Base-by-base conservation (phyloP, 2,888 invertebrate species). In the Syritta pipiens region DNA sequence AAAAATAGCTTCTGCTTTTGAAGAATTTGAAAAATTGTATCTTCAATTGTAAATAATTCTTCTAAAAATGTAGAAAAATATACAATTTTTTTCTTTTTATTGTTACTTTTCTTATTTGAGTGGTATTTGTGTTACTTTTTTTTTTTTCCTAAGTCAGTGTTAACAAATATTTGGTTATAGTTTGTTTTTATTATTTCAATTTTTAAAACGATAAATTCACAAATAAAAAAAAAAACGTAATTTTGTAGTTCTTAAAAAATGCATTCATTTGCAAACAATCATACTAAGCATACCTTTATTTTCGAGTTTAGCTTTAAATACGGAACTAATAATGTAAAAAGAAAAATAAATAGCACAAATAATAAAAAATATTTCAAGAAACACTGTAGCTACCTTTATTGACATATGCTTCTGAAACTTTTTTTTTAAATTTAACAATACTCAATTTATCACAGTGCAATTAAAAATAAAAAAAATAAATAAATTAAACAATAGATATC, bases 41-140 rank as follows among this genome's bases (percentile, higher is more conserved):
- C 51, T n/a, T n/a, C n/a, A n/a, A n/a, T n/a, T 59, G 32, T 51
- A 46, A 63, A 59, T 68, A 49, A 46, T 63, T 44, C 53, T 37
- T 60, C 32, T 59, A 48, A 48, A 72, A 77, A 72, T 72, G 72
- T 77, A 72, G 65, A 77, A 72, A 77, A 77, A 77, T 77, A 77
- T 77, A 59, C 69, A 77, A 71, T 65, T 9, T 32, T 53, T 65
- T 59, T 19, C 44, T 10, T 55, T 48, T 14, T 44, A 19, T 48
- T 44, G n/a, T 12, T 37, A 42, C 5, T 42, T 49, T 57, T 35
- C 19, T 28, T 28, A 20, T 37, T 9, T 37, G 2, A 40, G 26
- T 28, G 26, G 5, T 40, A 19, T 20, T 49, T 26, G 20, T 20
- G 20, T 20, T 14, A 14, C 14, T 14, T 7, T 1, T 1, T 5